A percentile compares a stretch with the other conserved stretches of the same genome.
These are phyloP conservation scores for Caracal caracal DNA, from an alignment of 2,113 vertebrate species.

Conservation along the genomic window DNA sequence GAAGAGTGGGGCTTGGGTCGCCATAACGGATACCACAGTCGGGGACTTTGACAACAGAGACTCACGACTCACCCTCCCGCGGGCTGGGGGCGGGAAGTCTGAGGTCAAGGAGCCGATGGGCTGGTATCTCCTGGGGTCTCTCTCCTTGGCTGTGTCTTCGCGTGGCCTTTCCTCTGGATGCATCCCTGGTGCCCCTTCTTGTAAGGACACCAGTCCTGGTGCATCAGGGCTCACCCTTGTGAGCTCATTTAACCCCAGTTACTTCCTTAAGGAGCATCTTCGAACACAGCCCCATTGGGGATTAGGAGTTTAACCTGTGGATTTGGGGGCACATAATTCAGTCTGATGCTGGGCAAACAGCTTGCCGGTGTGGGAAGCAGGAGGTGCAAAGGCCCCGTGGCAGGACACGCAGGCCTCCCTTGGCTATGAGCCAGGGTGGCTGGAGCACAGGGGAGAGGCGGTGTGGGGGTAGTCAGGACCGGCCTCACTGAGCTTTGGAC, in stretches of 20 bases:
- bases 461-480: background rate
- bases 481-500: background rate
- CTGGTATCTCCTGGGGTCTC: background rate
- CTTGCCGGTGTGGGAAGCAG: background rate
- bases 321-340: background rate
- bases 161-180: background rate
- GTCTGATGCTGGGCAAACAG: background rate
- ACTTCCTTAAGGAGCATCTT: background rate
- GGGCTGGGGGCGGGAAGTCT: background rate
- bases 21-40: too few relatives aligned
- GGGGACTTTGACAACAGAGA: too few relatives aligned
- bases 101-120: background rate
- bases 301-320: background rate
- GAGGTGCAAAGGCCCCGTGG: background rate
- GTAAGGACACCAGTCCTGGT: background rate
- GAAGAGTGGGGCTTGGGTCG: too few relatives aligned
- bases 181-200: background rate
- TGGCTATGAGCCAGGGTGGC: background rate
- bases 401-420: background rate
- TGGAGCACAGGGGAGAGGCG: background rate
- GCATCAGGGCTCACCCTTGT: background rate
- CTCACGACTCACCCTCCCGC: too few relatives aligned
- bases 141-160: background rate
- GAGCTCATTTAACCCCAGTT: background rate
- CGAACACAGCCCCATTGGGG: background rate